phyloP scores from a whole-genome alignment of 1,140 invertebrate species.

The Drosophila arawakana region DNA sequence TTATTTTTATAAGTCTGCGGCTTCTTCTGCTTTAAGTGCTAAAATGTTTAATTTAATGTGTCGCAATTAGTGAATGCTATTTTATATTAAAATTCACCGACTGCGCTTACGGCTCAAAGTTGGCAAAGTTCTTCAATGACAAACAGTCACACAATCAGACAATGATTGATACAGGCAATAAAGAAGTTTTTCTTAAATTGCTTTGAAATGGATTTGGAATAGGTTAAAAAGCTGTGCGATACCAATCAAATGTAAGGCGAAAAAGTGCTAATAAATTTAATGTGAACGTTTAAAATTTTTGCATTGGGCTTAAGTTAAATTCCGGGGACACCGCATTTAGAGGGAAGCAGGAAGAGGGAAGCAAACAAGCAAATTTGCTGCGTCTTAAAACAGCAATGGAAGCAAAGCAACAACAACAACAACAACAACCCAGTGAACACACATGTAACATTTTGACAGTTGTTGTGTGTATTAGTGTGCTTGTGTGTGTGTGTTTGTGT shows the following conservation, averaged over 20 bases:
- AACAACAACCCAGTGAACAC: conserved; percentile 28
- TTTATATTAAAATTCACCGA: too few species aligned
- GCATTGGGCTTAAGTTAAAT: conserved; percentile 19
- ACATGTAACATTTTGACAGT: conserved; percentile 51
- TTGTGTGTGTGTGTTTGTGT: conserved; percentile 17
- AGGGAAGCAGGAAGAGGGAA: background rate
- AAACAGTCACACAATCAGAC: too few species aligned
- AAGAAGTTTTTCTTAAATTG: too few species aligned
- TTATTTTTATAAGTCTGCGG: too few species aligned
- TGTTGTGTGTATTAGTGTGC: conserved; percentile 10
- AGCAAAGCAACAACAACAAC: background rate
- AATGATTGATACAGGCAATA: too few species aligned
- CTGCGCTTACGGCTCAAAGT: too few species aligned
- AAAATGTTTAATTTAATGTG: too few species aligned
- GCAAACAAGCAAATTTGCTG: conserved; percentile 21
- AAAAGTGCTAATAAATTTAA: conserved; percentile 10
- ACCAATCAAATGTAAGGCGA: background rate
- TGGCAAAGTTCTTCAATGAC: too few species aligned
- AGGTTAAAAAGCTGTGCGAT: too few species aligned
- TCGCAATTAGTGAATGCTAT: too few species aligned
- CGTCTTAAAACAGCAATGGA: conserved; percentile 1
- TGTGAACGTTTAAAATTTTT: conserved; percentile 15
- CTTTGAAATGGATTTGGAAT: too few species aligned
- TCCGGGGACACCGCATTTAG: conserved; percentile 21
- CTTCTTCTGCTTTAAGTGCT: too few species aligned